A percentile compares a stretch with the other conserved stretches of the same genome.
These are phyloP conservation scores for Luscinia megarhynchos DNA, from an alignment of 2,797 vertebrate species.

Conservation along the genomic window DNA sequence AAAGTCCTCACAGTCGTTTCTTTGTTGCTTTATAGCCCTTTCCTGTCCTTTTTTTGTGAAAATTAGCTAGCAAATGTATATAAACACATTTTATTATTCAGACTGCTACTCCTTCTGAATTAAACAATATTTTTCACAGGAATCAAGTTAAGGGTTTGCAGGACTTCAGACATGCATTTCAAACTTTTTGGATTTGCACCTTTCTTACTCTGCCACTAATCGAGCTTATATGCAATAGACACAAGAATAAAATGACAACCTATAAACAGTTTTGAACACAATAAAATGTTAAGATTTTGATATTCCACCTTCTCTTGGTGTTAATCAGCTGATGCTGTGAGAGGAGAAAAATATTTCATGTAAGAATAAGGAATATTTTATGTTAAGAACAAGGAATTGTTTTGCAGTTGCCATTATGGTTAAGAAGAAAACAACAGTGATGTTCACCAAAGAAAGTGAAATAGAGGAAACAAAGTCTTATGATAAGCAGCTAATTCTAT, in stretches of 20 bases:
- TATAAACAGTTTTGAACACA: not conserved
- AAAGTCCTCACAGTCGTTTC: not conserved
- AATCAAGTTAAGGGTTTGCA: not conserved
- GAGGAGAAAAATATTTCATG: not conserved
- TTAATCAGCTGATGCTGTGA: not conserved
- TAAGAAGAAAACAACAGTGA: not conserved
- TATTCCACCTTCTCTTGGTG: not conserved
- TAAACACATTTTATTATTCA: not conserved
- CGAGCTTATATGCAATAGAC: not conserved
- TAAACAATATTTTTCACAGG: not conserved
- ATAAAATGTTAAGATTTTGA: not conserved
- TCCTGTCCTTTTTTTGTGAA: not conserved
- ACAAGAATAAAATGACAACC: not conserved
- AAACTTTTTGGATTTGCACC: not conserved
- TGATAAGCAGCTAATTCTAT: not conserved
- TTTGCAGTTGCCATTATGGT: not conserved
- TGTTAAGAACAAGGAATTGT: not conserved
- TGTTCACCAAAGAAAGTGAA: not conserved
- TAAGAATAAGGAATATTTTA: not conserved
- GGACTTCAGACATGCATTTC: not conserved
- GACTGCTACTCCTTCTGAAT: not conserved
- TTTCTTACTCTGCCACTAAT: not conserved
- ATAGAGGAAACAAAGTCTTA: not conserved
- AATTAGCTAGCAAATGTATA: not conserved
- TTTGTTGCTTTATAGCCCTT: slow-evolving; percentile 8